Conservation (phyloP, 1,140 invertebrate genomes). For the Goniozus legneri region DNA sequence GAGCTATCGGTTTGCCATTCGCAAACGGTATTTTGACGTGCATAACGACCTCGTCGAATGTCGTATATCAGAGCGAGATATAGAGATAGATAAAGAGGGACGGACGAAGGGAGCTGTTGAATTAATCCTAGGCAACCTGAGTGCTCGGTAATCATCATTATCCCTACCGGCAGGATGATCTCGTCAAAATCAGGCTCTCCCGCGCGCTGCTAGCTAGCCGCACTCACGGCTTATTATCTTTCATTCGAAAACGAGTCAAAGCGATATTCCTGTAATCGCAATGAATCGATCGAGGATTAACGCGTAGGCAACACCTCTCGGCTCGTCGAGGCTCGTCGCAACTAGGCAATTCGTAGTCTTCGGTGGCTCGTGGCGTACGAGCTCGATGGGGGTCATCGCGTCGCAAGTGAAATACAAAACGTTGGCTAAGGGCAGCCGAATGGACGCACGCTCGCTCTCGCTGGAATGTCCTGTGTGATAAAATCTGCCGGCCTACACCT, state of each 20-base stretch:
- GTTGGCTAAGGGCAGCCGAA: constrained; percentile 16
- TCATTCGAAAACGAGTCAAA: too few relatives aligned
- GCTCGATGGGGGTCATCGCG: neutral
- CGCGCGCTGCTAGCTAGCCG: too few relatives aligned
- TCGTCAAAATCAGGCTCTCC: too few relatives aligned
- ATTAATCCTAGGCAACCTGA: constrained; percentile 32
- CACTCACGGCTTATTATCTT: too few relatives aligned
- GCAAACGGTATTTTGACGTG: too few relatives aligned
- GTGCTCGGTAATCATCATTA: constrained; percentile 34
- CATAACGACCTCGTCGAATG: too few relatives aligned
- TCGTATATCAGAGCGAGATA: too few relatives aligned
- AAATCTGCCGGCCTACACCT: constrained; percentile 33
- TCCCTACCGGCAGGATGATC: too few relatives aligned
- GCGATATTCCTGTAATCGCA: too few relatives aligned
- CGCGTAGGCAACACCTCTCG: neutral
- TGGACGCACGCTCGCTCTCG: constrained; percentile 16
- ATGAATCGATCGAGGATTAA: neutral
- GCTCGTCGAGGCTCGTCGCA: neutral
- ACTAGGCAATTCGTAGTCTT: neutral
- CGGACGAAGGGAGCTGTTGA: too few relatives aligned
- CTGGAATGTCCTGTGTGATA: constrained; percentile 32
- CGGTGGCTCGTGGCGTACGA: neutral
- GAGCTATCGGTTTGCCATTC: too few relatives aligned
- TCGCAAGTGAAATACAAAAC: constrained; percentile 28
- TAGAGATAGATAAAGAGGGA: too few relatives aligned